These are phyloP conservation scores for Lacanobia wlatinum DNA, from an alignment of 2,888 invertebrate species.

Conservation along the genomic window DNA sequence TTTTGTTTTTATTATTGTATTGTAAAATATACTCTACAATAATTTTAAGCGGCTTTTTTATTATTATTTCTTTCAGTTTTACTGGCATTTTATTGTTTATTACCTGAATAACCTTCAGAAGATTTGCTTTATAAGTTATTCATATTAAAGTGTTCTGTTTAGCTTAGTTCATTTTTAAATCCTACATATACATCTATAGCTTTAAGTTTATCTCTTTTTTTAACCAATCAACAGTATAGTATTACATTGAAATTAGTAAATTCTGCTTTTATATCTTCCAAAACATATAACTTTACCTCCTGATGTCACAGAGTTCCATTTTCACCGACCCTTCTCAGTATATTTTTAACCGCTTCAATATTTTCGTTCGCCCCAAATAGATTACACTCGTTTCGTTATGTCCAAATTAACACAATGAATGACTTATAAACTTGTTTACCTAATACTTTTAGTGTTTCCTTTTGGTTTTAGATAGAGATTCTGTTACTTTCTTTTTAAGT, in stretches of 20 bases:
- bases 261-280: neutral
- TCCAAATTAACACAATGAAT: constrained; percentile 58
- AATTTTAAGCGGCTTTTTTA: neutral
- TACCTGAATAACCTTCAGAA: neutral
- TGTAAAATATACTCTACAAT: constrained; percentile 1
- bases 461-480: constrained; percentile 25
- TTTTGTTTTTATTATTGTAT: constrained; percentile 22
- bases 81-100: constrained; percentile 6
- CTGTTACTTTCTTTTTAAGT: constrained; percentile 21
- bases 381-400: constrained; percentile 47
- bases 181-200: neutral
- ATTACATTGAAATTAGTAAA: neutral
- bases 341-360: constrained; percentile 61
- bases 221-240: neutral
- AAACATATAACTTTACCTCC: constrained; percentile 5
- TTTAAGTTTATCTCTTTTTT: neutral
- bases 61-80: neutral
- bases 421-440: constrained; percentile 53
- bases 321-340: constrained; percentile 30
- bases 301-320: constrained; percentile 32
- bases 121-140: neutral
- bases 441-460: constrained; percentile 49
- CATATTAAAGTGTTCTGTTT: neutral
- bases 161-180: neutral
- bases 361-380: constrained; percentile 62